Evolutionary conservation across 30 jellyfish, hydroid and myxozoan genomes (phyloP), one percentile per base, ranked within the genome.

Genomic region (Clytia hemisphaerica): DNA sequence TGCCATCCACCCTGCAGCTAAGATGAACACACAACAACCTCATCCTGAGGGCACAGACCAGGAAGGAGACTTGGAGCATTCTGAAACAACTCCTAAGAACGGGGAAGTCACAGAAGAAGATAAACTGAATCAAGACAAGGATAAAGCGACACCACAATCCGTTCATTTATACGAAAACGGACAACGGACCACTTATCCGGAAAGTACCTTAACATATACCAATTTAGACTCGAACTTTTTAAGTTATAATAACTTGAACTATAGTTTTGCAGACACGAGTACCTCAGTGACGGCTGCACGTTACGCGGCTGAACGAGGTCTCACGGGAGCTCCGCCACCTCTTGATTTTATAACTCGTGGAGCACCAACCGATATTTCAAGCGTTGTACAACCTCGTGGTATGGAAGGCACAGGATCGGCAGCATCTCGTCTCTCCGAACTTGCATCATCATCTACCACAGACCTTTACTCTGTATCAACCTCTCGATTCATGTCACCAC

Each of bases 361-460:
- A n/a, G n/a, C n/a, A n/a, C n/a, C 40, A n/a, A 45, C 81, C 6
- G 59, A 49, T 22, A 21, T 34, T 45, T 50, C 81, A 2, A 37
- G 33, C 0, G 58, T 32, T n/a, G 81, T 25, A 9, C 35, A 34
- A 22, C 24, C 72, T 28, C 6, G 46, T n/a, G 70, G 60, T 33
- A 19, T 55, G 19, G 81, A 34, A 27, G 42, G 69, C 1, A 40
- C 21, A 4, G 45, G 51, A 19, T 69, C 81, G 33, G 76, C 81
- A 22, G 58, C 81, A 0, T 69, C 81, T 9, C 76, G 81, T 21
- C 27, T 69, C 25, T 33, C 77, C 2, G 81, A 69, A 45, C 27
- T 69, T 22, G 81, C 81, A 24, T 69, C 81, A 1, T 69, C 81
- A 3, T 69, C 81, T 22, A 69, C 33, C 81, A n/a, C n/a, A n/a